phyloP scores from a whole-genome alignment of 2,797 vertebrate species.

The Alosa sapidissima region DNA sequence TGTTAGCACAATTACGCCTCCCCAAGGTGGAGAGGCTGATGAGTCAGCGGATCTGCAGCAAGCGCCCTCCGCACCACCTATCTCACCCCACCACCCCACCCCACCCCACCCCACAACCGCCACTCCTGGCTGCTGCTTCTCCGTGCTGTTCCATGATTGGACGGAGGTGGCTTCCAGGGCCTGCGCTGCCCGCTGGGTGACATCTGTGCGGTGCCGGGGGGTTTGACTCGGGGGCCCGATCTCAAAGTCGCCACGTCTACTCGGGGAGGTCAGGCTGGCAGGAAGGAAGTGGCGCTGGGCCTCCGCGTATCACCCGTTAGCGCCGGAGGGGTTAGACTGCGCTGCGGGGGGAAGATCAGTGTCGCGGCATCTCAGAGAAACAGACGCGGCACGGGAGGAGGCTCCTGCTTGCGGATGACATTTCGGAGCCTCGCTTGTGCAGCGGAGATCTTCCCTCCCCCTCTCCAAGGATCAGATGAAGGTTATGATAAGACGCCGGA shows the following conservation, averaged over 20 bases:
- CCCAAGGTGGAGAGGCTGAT: neutral
- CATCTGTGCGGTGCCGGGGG: neutral
- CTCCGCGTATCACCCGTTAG: neutral
- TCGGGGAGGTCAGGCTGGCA: neutral
- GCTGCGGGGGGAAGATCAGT: neutral
- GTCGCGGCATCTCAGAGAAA: neutral
- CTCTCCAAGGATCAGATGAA: slow-evolving; percentile 8
- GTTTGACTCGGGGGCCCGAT: neutral
- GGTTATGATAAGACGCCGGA: neutral
- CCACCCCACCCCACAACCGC: neutral
- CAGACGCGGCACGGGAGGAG: slow-evolving; percentile 10
- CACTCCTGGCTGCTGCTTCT: neutral
- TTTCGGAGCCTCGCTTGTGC: neutral
- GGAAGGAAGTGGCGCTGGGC: neutral
- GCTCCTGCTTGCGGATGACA: slow-evolving; percentile 14
- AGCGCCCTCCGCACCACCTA: neutral
- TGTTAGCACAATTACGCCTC: slow-evolving; percentile 4
- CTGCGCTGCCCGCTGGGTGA: neutral
- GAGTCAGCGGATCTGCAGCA: slow-evolving; percentile 6
- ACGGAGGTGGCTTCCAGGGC: neutral
- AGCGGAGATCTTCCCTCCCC: neutral
- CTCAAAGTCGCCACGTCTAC: neutral
- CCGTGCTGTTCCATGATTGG: neutral
- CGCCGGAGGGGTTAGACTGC: neutral
- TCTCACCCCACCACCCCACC: neutral